phyloP scores from a whole-genome alignment of 1,140 invertebrate genomes.

The Pachyrhynchus sulphureomaculatus region DNA sequence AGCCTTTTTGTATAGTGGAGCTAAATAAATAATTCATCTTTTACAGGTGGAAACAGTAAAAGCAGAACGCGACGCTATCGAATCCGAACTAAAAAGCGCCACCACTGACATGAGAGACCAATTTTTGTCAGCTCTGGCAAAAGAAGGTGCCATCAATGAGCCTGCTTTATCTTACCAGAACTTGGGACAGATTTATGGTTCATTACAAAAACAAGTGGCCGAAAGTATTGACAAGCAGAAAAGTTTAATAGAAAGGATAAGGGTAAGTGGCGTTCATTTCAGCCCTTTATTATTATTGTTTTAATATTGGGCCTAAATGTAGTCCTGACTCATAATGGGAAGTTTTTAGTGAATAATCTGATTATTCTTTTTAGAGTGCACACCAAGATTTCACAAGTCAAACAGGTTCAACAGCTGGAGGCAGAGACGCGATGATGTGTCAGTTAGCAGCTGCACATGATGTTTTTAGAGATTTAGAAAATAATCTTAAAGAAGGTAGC shows the following conservation, averaged over 20 bases:
- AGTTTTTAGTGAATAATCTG: slow-evolving; percentile 3
- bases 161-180: slow-evolving; percentile 73
- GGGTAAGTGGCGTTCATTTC: slow-evolving; percentile 55
- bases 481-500: slow-evolving; percentile 90
- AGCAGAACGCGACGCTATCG: slow-evolving; percentile 84
- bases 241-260: slow-evolving; percentile 73
- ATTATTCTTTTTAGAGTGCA: slow-evolving; percentile 58
- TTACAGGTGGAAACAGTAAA: slow-evolving; percentile 81
- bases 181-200: slow-evolving; percentile 77
- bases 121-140: slow-evolving; percentile 77
- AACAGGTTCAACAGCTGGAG: slow-evolving; percentile 65
- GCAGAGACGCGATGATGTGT: slow-evolving; percentile 79
- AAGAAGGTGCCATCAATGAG: slow-evolving; percentile 88
- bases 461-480: slow-evolving; percentile 85
- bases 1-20: too few species aligned
- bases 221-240: slow-evolving; percentile 81
- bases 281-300: too few species aligned
- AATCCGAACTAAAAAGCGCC: slow-evolving; percentile 81
- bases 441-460: slow-evolving; percentile 88
- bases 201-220: slow-evolving; percentile 77
- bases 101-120: slow-evolving; percentile 82
- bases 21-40: too few species aligned
- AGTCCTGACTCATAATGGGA: not conserved
- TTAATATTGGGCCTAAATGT: too few species aligned
- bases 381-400: slow-evolving; percentile 75